A percentile compares a stretch with the other conserved stretches of the same genome.
These are phyloP conservation scores for Formica exsecta DNA, from an alignment of 1,140 invertebrate species.

Conservation along the genomic window DNA sequence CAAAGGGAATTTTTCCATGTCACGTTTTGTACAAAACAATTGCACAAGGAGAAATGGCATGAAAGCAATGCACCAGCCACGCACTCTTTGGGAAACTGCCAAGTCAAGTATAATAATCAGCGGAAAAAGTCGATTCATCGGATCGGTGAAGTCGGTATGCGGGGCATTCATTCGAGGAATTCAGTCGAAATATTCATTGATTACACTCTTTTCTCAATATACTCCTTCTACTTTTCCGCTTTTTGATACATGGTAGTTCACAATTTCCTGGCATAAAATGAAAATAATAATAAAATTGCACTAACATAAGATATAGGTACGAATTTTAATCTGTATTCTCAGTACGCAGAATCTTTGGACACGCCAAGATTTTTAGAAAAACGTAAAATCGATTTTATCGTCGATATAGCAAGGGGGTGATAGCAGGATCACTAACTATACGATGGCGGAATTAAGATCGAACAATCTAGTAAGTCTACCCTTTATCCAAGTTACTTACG, in stretches of 20 bases:
- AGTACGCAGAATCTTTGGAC: conserved; percentile 85
- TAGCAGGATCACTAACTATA: conserved; percentile 7
- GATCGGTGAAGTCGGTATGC: conserved; percentile 23
- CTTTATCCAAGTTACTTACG: background rate
- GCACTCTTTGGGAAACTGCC: conserved; percentile 53
- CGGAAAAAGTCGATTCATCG: conserved; percentile 50
- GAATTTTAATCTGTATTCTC: conserved; percentile 64
- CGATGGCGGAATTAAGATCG: background rate
- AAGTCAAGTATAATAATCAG: conserved; percentile 38
- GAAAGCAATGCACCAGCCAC: conserved; percentile 33
- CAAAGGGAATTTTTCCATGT: conserved; percentile 11
- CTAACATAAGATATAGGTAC: background rate
- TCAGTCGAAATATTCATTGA: conserved; percentile 52
- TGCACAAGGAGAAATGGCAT: conserved; percentile 22
- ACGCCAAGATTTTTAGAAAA: conserved; percentile 86
- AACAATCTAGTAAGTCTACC: background rate
- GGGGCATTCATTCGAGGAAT: conserved; percentile 23
- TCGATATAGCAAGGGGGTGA: conserved; percentile 37
- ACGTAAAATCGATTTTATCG: conserved; percentile 74
- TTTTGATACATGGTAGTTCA: background rate
- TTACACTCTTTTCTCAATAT: conserved; percentile 7
- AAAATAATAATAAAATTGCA: background rate
- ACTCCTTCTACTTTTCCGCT: background rate
- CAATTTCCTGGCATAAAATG: background rate
- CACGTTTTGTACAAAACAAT: conserved; percentile 28